Conservation (phyloP, 2,888 invertebrate species). For the Eumacrocentrus americanus region DNA sequence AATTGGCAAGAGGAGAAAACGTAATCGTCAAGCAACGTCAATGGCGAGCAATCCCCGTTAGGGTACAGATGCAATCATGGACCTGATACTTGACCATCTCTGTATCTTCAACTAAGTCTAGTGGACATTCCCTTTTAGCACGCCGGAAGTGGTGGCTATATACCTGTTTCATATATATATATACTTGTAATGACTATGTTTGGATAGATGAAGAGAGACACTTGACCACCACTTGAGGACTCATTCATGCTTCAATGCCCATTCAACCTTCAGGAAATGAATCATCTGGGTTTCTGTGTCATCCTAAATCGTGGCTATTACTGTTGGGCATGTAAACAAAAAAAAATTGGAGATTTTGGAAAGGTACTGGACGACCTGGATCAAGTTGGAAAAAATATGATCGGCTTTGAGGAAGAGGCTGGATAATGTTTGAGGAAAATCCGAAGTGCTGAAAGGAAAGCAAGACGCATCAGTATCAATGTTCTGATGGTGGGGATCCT, state of each 20-base stretch:
- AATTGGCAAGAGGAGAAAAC: slow-evolving; percentile 40
- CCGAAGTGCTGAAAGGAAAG: neutral
- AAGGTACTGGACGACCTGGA: too few species aligned
- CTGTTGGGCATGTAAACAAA: neutral
- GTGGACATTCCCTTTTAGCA: slow-evolving; percentile 1
- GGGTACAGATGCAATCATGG: slow-evolving; percentile 8
- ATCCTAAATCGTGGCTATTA: neutral
- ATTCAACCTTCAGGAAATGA: slow-evolving; percentile 31
- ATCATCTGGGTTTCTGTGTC: neutral
- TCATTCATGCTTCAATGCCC: slow-evolving; percentile 36
- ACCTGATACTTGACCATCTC: neutral
- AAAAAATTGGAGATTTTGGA: neutral
- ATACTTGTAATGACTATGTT: slow-evolving; percentile 8
- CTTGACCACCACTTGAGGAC: slow-evolving; percentile 3
- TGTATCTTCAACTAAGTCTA: neutral
- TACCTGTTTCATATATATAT: neutral
- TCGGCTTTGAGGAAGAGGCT: too few species aligned
- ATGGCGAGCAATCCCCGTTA: slow-evolving; percentile 47
- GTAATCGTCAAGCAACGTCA: slow-evolving; percentile 40
- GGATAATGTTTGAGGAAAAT: too few species aligned
- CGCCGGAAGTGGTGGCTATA: neutral
- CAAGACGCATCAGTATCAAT: neutral
- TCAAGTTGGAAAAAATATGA: too few species aligned
- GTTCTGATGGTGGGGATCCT: slow-evolving; percentile 5
- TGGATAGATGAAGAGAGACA: slow-evolving; percentile 2